phyloP scores from a whole-genome alignment of 2,113 vertebrate genomes.

The Gambusia holbrooki region DNA sequence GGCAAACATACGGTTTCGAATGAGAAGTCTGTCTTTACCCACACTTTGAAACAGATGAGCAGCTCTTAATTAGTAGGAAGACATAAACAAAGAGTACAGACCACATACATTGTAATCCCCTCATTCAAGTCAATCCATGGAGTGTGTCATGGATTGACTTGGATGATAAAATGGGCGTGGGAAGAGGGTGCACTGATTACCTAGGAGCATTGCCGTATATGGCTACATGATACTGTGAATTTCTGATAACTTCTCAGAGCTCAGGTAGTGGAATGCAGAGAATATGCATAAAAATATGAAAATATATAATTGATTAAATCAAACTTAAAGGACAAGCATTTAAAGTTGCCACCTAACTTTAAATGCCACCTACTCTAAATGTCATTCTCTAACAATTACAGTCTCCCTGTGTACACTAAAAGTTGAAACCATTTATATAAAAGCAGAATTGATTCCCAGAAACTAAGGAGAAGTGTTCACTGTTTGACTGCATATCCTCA shows the following conservation, averaged over 20 bases:
- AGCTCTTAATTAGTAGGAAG: too few species aligned
- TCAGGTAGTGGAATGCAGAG: neutral
- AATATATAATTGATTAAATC: neutral
- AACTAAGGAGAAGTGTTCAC: constrained; percentile 11
- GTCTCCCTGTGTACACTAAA: neutral
- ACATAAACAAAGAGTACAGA: too few species aligned
- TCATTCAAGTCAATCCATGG: too few species aligned
- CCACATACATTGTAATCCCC: too few species aligned
- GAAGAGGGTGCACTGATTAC: too few species aligned
- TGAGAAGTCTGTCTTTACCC: too few species aligned
- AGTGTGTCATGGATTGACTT: too few species aligned
- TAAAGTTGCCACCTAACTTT: neutral
- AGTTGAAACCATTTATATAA: neutral
- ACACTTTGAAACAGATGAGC: too few species aligned
- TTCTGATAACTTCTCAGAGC: constrained; percentile 4
- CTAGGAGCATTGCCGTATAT: constrained; percentile 1
- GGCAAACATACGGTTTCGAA: too few species aligned
- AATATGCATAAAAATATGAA: neutral
- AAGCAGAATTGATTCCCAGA: constrained; percentile 16
- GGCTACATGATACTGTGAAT: neutral
- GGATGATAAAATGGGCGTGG: neutral
- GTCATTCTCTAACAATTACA: neutral
- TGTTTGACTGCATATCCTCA: constrained; percentile 32
- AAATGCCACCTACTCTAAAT: neutral
- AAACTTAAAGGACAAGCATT: neutral